A percentile compares a stretch with the other conserved stretches of the same genome.
Evolutionary conservation across 2,888 invertebrate genomes (phyloP).

Genomic region (Meandrusa payeni): DNA sequence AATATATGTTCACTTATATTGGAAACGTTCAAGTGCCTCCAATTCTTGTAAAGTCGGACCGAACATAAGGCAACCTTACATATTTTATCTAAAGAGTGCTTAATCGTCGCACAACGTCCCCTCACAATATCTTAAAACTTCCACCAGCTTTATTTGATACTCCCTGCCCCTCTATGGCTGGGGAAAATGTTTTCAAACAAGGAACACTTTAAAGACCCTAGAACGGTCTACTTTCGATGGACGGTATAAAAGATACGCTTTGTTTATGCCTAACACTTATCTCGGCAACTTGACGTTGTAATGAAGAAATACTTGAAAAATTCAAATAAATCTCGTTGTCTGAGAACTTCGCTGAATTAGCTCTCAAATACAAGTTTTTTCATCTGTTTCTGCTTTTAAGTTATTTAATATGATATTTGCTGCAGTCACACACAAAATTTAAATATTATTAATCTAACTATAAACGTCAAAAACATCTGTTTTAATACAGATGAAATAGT

Average conservation of each 20-base stretch:
- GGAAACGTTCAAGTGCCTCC: conserved; percentile 55
- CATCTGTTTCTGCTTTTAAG: too few species aligned
- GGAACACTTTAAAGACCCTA: conserved; percentile 49
- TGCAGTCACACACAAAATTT: too few species aligned
- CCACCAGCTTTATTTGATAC: conserved; percentile 51
- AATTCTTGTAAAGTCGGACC: conserved; percentile 48
- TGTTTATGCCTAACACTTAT: conserved; percentile 60
- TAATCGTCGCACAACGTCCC: conserved; percentile 69
- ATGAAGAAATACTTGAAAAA: conserved; percentile 53
- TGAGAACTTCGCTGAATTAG: conserved; percentile 14
- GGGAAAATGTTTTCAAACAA: conserved; percentile 44
- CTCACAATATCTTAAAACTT: conserved; percentile 58
- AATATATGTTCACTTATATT: conserved; percentile 56
- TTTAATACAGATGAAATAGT: conserved; percentile 14
- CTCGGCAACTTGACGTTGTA: conserved; percentile 59
- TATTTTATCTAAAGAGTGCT: conserved; percentile 74
- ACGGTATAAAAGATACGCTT: conserved; percentile 53
- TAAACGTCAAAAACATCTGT: conserved; percentile 2
- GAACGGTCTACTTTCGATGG: conserved; percentile 55
- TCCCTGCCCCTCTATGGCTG: conserved; percentile 42
- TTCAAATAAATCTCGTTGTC: conserved; percentile 24
- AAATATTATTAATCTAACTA: too few species aligned
- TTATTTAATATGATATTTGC: too few species aligned
- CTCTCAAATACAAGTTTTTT: too few species aligned
- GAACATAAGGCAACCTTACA: conserved; percentile 67